phyloP scores from a whole-genome alignment of 1,140 invertebrate species.

The Tribolium castaneum region DNA sequence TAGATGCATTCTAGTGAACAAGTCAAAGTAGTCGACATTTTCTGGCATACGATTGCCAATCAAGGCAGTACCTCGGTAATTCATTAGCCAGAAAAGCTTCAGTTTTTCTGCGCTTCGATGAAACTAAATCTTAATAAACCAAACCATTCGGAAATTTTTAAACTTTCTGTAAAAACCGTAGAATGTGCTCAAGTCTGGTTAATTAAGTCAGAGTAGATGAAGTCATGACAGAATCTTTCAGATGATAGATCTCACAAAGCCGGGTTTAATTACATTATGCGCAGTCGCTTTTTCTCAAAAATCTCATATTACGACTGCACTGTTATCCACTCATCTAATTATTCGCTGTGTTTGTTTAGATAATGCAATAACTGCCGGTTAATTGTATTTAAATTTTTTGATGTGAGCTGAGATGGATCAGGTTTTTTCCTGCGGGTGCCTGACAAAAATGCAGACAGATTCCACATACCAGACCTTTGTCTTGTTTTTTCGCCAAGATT shows the following conservation, averaged over 20 bases:
- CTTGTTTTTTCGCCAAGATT: not conserved
- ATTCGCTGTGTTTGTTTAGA: no score
- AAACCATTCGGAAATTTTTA: not conserved
- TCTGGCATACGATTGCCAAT: no score
- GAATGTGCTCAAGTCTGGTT: not conserved
- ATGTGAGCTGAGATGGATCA: no score
- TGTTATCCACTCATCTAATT: no score
- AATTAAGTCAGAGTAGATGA: not conserved
- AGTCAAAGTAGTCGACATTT: no score
- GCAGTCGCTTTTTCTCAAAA: not conserved
- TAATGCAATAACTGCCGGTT: no score
- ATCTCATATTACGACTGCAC: not conserved
- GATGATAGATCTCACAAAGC: not conserved
- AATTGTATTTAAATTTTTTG: no score
- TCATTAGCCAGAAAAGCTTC: no score
- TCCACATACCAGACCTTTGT: not conserved
- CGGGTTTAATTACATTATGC: not conserved
- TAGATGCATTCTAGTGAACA: no score
- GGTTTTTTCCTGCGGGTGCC: not conserved
- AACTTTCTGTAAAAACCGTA: not conserved
- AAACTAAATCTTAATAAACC: no score
- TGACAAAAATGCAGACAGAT: not conserved
- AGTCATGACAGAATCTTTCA: not conserved
- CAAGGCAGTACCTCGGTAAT: no score
- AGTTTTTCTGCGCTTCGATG: no score